Percentiles rank a stretch among this genome's conserved stretches.
phyloP scores from a whole-genome alignment of 2,888 invertebrate genomes.

The Argyra leucocephala region DNA sequence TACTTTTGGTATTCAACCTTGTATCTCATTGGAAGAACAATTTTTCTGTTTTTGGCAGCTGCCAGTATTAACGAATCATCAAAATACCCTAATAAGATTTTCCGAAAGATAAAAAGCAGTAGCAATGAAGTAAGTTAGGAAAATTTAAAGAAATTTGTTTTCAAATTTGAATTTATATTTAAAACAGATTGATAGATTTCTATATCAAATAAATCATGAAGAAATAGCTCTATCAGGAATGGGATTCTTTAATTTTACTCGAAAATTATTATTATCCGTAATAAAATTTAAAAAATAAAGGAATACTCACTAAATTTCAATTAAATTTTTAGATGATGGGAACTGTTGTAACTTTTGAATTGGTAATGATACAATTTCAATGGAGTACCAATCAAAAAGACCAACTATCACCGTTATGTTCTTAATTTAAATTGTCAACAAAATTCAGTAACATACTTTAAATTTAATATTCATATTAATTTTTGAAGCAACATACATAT shows the following conservation, averaged over 20 bases:
- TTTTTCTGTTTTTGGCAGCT: not conserved
- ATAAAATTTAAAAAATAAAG: not conserved
- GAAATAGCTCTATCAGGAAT: slow-evolving; percentile 15
- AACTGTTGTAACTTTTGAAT: slow-evolving; percentile 22
- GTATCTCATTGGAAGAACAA: slow-evolving; percentile 4
- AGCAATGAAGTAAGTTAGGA: not conserved
- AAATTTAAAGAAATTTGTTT: not conserved
- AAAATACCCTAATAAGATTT: not conserved
- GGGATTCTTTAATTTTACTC: slow-evolving; percentile 17
- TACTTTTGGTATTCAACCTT: slow-evolving; percentile 8
- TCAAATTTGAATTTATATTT: not conserved
- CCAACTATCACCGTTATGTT: slow-evolving; percentile 15
- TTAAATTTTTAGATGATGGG: slow-evolving; percentile 20
- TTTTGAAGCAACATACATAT: not conserved
- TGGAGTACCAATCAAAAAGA: not conserved
- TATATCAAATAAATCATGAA: slow-evolving; percentile 5
- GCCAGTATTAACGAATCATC: slow-evolving; percentile 7
- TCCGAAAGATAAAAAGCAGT: not conserved
- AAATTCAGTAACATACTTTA: too few relatives aligned
- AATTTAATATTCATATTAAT: too few relatives aligned
- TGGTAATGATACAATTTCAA: slow-evolving; percentile 22
- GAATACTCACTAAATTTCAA: not conserved
- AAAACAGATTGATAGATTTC: slow-evolving; percentile 14
- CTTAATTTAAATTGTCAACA: too few relatives aligned
- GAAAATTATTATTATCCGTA: slow-evolving; percentile 12